These are phyloP conservation scores for Lepisosteus osseus DNA, from an alignment of 2,113 vertebrate genomes.

Conservation along the genomic window DNA sequence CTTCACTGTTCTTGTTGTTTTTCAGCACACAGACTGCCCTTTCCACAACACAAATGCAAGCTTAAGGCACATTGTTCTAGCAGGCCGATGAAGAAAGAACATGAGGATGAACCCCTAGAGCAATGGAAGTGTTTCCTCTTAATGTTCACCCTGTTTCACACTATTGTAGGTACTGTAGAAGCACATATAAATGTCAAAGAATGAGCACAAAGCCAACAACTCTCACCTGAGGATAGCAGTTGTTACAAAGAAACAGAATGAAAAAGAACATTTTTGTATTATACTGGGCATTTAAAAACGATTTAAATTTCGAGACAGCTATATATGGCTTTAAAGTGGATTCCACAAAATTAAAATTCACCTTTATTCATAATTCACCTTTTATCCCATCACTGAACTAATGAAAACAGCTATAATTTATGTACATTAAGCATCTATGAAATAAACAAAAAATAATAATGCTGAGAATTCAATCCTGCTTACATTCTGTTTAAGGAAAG, in stretches of 20 bases:
- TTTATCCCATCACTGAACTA: too few species aligned
- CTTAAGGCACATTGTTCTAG: neutral
- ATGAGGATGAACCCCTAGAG: neutral
- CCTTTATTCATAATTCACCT: too few species aligned
- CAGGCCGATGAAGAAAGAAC: neutral
- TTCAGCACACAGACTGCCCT: constrained; percentile 42
- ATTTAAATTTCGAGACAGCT: too few species aligned
- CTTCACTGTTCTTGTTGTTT: constrained; percentile 29
- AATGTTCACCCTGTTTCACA: constrained; percentile 4
- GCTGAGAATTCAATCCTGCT: too few species aligned
- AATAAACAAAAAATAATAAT: too few species aligned
- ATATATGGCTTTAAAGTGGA: too few species aligned
- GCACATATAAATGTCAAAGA: neutral
- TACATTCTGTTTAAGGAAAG: too few species aligned
- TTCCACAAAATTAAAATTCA: too few species aligned
- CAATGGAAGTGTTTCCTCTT: neutral
- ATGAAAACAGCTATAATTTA: too few species aligned
- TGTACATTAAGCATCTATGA: too few species aligned
- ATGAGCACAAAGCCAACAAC: neutral
- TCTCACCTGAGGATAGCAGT: neutral
- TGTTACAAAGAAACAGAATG: neutral
- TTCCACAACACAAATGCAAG: constrained; percentile 27
- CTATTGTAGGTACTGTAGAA: neutral
- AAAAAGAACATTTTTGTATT: neutral
- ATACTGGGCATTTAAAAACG: neutral